phyloP scores from a whole-genome alignment of 2,797 vertebrate species.

The Epinephelus coioides region DNA sequence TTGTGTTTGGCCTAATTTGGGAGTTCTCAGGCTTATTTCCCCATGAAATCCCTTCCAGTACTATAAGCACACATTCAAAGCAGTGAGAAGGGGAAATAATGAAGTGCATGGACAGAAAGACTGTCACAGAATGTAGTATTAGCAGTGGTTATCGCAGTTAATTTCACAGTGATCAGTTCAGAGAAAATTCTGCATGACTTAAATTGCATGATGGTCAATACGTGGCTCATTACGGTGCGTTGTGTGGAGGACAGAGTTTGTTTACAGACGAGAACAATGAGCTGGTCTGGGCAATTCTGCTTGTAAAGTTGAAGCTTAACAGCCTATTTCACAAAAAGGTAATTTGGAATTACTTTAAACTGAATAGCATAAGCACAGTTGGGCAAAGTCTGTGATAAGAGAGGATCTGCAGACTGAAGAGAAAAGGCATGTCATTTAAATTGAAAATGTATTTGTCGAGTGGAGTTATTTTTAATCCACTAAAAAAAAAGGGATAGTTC shows the following conservation, averaged over 20 bases:
- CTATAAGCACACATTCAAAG: slow-evolving; percentile 56
- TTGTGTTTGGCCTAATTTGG: slow-evolving; percentile 73
- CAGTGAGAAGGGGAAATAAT: slow-evolving; percentile 65
- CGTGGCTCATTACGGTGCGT: slow-evolving; percentile 25
- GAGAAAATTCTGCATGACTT: slow-evolving; percentile 33
- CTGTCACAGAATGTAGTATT: slow-evolving; percentile 41
- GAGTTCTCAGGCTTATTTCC: slow-evolving; percentile 58
- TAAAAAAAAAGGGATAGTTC: background rate
- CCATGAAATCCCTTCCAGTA: slow-evolving; percentile 70
- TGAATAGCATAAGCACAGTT: slow-evolving; percentile 24
- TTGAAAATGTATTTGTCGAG: slow-evolving; percentile 29
- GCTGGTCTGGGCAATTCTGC: slow-evolving; percentile 30
- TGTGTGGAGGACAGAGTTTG: slow-evolving; percentile 33
- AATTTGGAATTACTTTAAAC: slow-evolving; percentile 50
- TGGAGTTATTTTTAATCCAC: slow-evolving; percentile 25
- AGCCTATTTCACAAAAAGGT: slow-evolving; percentile 45
- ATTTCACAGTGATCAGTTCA: slow-evolving; percentile 75
- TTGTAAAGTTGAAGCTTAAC: slow-evolving; percentile 43
- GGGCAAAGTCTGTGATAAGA: slow-evolving; percentile 22
- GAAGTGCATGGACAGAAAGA: slow-evolving; percentile 54
- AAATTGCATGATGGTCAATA: slow-evolving; percentile 48
- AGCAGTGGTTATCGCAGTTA: slow-evolving; percentile 53
- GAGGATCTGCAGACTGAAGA: slow-evolving; percentile 23
- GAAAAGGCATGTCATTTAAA: slow-evolving; percentile 29
- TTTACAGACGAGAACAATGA: slow-evolving; percentile 52